These are phyloP conservation scores for Dasypogon diadema DNA, from an alignment of 2,888 invertebrate species.

Conservation along the genomic window DNA sequence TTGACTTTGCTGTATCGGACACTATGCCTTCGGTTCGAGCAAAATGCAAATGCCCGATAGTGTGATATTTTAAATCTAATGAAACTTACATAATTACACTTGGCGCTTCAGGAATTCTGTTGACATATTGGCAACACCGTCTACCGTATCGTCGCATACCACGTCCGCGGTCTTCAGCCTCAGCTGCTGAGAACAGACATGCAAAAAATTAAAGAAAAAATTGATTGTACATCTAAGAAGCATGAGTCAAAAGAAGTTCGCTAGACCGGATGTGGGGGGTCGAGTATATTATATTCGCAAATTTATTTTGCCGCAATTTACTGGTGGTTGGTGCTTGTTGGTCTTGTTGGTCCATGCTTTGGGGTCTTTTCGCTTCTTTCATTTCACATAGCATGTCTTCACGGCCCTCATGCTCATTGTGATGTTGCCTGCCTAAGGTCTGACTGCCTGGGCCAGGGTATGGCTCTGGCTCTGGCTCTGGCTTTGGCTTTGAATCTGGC, in stretches of 20 bases:
- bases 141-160: conserved; percentile 25
- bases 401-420: conserved; percentile 1
- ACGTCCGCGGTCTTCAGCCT: conserved; percentile 31
- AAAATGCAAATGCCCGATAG: no score
- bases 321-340: conserved; percentile 24
- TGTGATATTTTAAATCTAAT: no score
- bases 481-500: not conserved
- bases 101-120: not conserved
- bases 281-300: conserved; percentile 57
- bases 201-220: conserved; percentile 46
- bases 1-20: no score
- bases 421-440: conserved; percentile 12
- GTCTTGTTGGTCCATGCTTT: conserved; percentile 52
- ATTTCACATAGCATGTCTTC: conserved; percentile 56
- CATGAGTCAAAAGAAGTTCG: conserved; percentile 52
- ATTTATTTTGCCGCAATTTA: conserved; percentile 18
- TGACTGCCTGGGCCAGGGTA: not conserved
- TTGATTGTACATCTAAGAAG: conserved; percentile 45
- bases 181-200: conserved; percentile 33
- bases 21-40: no score
- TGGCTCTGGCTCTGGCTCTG: not conserved
- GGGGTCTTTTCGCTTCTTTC: conserved; percentile 55
- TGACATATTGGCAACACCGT: conserved; percentile 27
- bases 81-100: conserved; percentile 5
- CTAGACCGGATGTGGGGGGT: conserved; percentile 58